phyloP scores from a whole-genome alignment of 1,140 invertebrate species.

The Himalopsyche phryganea region DNA sequence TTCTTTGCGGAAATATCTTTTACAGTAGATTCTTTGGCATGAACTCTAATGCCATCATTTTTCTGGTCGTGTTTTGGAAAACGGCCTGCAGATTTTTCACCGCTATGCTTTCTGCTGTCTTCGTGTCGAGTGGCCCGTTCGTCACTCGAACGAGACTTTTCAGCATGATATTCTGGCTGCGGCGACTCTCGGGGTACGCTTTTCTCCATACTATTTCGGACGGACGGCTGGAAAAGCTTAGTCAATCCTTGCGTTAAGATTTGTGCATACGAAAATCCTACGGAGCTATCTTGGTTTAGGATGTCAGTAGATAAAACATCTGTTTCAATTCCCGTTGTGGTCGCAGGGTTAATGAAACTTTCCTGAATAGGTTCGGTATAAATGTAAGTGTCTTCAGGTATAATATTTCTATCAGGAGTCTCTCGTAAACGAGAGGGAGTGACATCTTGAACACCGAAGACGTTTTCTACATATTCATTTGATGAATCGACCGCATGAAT shows the following conservation, averaged over 20 bases:
- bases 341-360: not conserved
- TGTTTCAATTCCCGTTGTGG: not conserved
- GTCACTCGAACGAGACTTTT: slow-evolving; percentile 41
- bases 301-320: not conserved
- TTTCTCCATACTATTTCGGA: slow-evolving; percentile 29
- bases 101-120: slow-evolving; percentile 30
- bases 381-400: too few relatives aligned
- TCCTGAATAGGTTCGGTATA: slow-evolving; percentile 3
- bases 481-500: not conserved
- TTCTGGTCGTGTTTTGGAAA: slow-evolving; percentile 6
- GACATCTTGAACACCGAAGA: too few relatives aligned
- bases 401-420: not conserved
- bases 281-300: slow-evolving; percentile 35
- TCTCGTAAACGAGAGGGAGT: not conserved
- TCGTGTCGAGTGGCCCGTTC: slow-evolving; percentile 34
- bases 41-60: slow-evolving; percentile 18
- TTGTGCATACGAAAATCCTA: slow-evolving; percentile 66
- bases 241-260: slow-evolving; percentile 66
- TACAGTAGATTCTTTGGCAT: slow-evolving; percentile 16
- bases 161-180: slow-evolving; percentile 1
- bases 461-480: too few relatives aligned
- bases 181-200: not conserved
- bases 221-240: slow-evolving; percentile 57
- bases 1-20: slow-evolving; percentile 19
- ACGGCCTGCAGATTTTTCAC: slow-evolving; percentile 18